Evolutionary conservation across 2,888 invertebrate genomes (phyloP).

Genomic region (Clusia tigrina): DNA sequence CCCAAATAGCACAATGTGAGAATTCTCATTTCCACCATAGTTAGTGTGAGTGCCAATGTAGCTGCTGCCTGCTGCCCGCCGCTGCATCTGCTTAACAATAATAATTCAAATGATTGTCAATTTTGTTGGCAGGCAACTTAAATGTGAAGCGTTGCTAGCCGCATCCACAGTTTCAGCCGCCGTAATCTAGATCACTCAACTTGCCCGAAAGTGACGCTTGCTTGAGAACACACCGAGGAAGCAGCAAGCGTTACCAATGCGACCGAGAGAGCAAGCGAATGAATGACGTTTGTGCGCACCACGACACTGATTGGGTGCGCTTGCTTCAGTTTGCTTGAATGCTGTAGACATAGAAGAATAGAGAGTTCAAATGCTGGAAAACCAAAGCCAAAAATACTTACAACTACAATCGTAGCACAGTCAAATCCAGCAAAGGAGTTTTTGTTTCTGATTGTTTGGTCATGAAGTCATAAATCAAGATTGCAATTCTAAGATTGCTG

Average conservation of each 20-base stretch:
- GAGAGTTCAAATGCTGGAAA: conserved; percentile 14
- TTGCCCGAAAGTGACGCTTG: conserved; percentile 19
- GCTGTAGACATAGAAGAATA: too few relatives aligned
- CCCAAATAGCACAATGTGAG: conserved; percentile 28
- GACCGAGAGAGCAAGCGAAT: conserved; percentile 26
- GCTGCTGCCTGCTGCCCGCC: conserved; percentile 17
- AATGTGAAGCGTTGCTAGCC: conserved; percentile 15
- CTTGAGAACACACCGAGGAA: conserved; percentile 1
- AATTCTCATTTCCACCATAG: conserved; percentile 15
- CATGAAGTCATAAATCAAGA: conserved; percentile 52
- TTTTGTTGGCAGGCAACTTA: conserved; percentile 33
- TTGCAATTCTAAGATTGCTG: conserved; percentile 42
- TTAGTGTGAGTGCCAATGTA: neutral
- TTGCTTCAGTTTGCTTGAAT: conserved; percentile 2
- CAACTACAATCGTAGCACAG: neutral
- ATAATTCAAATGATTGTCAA: conserved; percentile 46
- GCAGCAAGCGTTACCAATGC: conserved; percentile 22
- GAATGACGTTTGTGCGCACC: conserved; percentile 39
- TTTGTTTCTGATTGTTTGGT: conserved; percentile 40
- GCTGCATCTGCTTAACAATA: conserved; percentile 39
- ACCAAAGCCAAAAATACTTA: neutral
- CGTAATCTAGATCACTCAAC: conserved; percentile 22
- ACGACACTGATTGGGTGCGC: conserved; percentile 35
- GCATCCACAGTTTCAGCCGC: too few relatives aligned
- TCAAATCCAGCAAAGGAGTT: conserved; percentile 4